phyloP scores from a whole-genome alignment of 1,140 invertebrate species.

The Leptonema lineaticorne region DNA sequence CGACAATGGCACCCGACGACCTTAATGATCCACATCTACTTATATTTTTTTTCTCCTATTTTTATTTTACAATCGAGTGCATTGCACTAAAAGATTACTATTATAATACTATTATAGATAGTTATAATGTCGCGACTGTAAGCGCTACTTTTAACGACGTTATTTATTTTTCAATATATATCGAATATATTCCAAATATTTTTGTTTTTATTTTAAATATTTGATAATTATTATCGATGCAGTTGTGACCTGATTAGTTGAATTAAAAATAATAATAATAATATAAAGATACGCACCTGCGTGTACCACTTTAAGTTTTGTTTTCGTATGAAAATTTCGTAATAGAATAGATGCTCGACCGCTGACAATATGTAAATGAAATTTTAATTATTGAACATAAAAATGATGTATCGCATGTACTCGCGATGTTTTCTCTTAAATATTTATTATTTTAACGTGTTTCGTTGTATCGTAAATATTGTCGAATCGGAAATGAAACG shows the following conservation, averaged over 20 bases:
- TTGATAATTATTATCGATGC: neutral
- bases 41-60: neutral
- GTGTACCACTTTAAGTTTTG: slow-evolving; percentile 3
- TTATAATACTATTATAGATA: neutral
- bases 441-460: too few relatives aligned
- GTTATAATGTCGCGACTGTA: too few relatives aligned
- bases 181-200: neutral
- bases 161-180: slow-evolving; percentile 10
- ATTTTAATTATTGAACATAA: too few relatives aligned
- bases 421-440: too few relatives aligned
- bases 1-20: slow-evolving; percentile 16
- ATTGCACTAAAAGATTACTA: neutral
- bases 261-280: too few relatives aligned
- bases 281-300: neutral
- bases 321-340: too few relatives aligned
- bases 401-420: too few relatives aligned
- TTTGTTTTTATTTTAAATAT: neutral
- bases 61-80: neutral
- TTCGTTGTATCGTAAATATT: too few relatives aligned
- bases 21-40: slow-evolving; percentile 8
- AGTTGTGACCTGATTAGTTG: neutral
- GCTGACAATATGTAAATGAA: too few relatives aligned
- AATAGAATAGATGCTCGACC: too few relatives aligned
- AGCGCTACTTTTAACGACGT: slow-evolving; percentile 2
- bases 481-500: too few relatives aligned